Conservation (phyloP, 2,797 vertebrate species). For the Adelosebastes latens region DNA sequence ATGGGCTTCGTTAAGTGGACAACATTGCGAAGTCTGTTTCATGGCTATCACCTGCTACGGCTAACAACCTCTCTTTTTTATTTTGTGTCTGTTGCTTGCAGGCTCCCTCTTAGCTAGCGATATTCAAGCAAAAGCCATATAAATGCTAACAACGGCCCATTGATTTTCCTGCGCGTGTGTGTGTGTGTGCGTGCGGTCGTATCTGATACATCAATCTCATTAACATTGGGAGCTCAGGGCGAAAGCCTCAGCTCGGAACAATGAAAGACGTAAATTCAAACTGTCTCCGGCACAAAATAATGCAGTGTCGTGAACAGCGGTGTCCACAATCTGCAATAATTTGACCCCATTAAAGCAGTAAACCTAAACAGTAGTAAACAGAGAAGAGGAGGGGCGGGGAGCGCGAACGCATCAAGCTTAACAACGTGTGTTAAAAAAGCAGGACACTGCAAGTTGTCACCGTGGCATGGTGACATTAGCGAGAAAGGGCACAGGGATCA, state of each 20-base stretch:
- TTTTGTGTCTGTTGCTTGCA: slow-evolving; percentile 42
- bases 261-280: slow-evolving; percentile 59
- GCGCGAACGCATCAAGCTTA: not conserved
- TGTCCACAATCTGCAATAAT: slow-evolving; percentile 31
- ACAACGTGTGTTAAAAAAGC: not conserved
- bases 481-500: slow-evolving; percentile 34
- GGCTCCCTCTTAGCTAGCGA: slow-evolving; percentile 42
- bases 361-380: slow-evolving; percentile 44
- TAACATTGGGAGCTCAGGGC: slow-evolving; percentile 38
- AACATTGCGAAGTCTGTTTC: slow-evolving; percentile 36
- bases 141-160: slow-evolving; percentile 74
- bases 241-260: slow-evolving; percentile 40
- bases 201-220: slow-evolving; percentile 69
- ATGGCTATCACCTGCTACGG: slow-evolving; percentile 32
- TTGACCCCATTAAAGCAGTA: slow-evolving; percentile 43
- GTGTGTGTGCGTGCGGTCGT: slow-evolving; percentile 19
- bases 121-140: slow-evolving; percentile 68
- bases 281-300: slow-evolving; percentile 42
- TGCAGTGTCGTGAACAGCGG: slow-evolving; percentile 18
- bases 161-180: slow-evolving; percentile 56
- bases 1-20: slow-evolving; percentile 67
- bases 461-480: slow-evolving; percentile 14
- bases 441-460: slow-evolving; percentile 14
- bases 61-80: slow-evolving; percentile 24
- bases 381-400: not conserved